Percentiles rank a stretch among this genome's conserved stretches.
Evolutionary conservation across 2,797 vertebrate species (phyloP).

Genomic region (Chaetophractus vellerosus): DNA sequence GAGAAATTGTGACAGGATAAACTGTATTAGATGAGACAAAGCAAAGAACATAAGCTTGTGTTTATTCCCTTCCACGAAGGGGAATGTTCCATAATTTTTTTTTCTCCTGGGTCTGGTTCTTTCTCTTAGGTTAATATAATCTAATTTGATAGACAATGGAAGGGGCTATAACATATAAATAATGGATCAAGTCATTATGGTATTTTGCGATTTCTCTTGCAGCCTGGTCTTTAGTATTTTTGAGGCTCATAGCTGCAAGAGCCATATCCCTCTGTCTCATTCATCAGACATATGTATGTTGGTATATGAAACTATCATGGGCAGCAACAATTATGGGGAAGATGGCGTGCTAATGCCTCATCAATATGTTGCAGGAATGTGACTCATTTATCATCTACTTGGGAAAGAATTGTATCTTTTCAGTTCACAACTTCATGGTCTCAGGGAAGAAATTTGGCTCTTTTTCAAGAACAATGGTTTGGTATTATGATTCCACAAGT

Average conservation of each 20-base stretch:
- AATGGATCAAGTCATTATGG: slow-evolving; percentile 45
- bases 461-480: slow-evolving; percentile 79
- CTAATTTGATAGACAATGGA: slow-evolving; percentile 42
- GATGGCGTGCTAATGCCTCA: slow-evolving; percentile 72
- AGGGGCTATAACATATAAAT: slow-evolving; percentile 35
- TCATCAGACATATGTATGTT: slow-evolving; percentile 81
- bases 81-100: slow-evolving; percentile 77
- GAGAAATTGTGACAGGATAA: slow-evolving; percentile 82
- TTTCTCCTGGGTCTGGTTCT: slow-evolving; percentile 6
- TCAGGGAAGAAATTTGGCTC: slow-evolving; percentile 81
- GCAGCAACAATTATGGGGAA: slow-evolving; percentile 67
- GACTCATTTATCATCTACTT: slow-evolving; percentile 76
- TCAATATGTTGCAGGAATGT: slow-evolving; percentile 81
- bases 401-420: slow-evolving; percentile 78
- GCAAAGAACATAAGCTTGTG: slow-evolving; percentile 83
- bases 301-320: slow-evolving; percentile 76
- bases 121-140: slow-evolving; percentile 51
- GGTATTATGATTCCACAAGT: slow-evolving; percentile 54
- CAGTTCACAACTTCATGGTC: slow-evolving; percentile 77
- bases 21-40: slow-evolving; percentile 84
- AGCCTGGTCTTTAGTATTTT: slow-evolving; percentile 77
- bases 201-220: slow-evolving; percentile 72
- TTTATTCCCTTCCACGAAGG: slow-evolving; percentile 79
- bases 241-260: slow-evolving; percentile 64
- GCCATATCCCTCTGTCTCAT: slow-evolving; percentile 65